Conservation (phyloP, 1,140 invertebrate genomes). For the Diprion similis region DNA sequence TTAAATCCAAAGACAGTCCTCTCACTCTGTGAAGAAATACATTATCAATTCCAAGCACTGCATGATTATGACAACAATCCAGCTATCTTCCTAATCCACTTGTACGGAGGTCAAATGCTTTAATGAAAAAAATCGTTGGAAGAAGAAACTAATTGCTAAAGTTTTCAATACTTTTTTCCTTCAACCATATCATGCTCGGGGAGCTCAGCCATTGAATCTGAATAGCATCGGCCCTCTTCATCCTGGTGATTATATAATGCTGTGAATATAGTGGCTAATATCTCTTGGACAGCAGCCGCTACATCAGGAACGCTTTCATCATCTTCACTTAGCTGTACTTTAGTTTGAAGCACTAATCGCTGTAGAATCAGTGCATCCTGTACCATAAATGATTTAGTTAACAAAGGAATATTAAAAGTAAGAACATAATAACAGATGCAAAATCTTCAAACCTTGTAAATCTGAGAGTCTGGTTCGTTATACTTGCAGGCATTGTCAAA, state of each 20-base stretch:
- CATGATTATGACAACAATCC: neutral
- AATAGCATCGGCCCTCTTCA: constrained; percentile 94
- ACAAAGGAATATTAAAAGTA: constrained; percentile 17
- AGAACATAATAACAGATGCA: constrained; percentile 11
- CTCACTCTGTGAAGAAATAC: constrained; percentile 67
- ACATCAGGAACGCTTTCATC: constrained; percentile 91
- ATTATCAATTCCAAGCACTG: constrained; percentile 15
- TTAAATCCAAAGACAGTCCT: constrained; percentile 83
- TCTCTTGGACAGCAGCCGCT: constrained; percentile 84
- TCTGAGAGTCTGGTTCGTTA: constrained; percentile 98
- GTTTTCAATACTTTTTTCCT: constrained; percentile 66
- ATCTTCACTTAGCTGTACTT: constrained; percentile 85
- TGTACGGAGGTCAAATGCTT: neutral
- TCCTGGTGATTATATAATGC: constrained; percentile 96
- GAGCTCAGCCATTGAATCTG: constrained; percentile 94
- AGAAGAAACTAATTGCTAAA: constrained; percentile 3
- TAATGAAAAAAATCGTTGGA: constrained; percentile 12
- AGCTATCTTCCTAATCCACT: constrained; percentile 5
- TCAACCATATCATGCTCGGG: constrained; percentile 86
- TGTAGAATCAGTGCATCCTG: constrained; percentile 93
- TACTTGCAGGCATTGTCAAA: constrained; percentile 99
- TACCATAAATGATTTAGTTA: neutral
- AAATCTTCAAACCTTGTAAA: constrained; percentile 83
- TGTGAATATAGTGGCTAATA: constrained; percentile 92
- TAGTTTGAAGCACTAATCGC: constrained; percentile 90